A percentile compares a stretch with the other conserved stretches of the same genome.
Conservation (phyloP, 2,113 vertebrate species). For the Ictidomys tridecemlineatus region DNA sequence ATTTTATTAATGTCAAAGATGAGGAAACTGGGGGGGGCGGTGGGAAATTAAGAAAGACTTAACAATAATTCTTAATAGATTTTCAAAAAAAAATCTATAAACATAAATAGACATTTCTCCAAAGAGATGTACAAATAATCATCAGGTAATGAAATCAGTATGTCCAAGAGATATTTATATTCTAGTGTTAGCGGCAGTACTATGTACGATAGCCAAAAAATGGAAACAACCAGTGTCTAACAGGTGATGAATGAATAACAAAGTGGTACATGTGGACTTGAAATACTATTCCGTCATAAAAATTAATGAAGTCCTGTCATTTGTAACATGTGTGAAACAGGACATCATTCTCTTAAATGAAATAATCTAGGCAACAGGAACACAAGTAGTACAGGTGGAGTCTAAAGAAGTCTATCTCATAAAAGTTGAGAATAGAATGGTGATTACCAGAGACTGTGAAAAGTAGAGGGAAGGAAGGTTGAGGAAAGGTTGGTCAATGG, state of each 20-base stretch:
- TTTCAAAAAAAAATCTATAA: background rate
- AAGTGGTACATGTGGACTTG: background rate
- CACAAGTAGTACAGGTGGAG: background rate
- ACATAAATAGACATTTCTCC: background rate
- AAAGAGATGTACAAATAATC: background rate
- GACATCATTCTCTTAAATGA: background rate
- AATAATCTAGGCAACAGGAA: no score
- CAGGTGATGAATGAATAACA: background rate
- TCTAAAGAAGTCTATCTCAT: background rate
- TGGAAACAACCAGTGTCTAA: background rate
- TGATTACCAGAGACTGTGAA: background rate
- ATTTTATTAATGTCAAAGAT: no score
- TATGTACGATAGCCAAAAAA: background rate
- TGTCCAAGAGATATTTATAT: background rate
- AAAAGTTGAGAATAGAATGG: background rate
- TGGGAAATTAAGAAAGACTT: background rate
- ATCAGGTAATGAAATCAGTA: background rate
- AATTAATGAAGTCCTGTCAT: background rate
- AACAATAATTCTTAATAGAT: constrained; percentile 28
- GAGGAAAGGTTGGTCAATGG: background rate
- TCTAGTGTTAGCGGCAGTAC: background rate
- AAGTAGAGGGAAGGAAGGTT: no score
- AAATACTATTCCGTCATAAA: background rate
- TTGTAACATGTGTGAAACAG: background rate
- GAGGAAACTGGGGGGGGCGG: background rate